Evolutionary conservation across 2,113 vertebrate genomes (phyloP), one percentile per base, ranked within the genome.

Genomic region (Aldabrachelys gigantea): DNA sequence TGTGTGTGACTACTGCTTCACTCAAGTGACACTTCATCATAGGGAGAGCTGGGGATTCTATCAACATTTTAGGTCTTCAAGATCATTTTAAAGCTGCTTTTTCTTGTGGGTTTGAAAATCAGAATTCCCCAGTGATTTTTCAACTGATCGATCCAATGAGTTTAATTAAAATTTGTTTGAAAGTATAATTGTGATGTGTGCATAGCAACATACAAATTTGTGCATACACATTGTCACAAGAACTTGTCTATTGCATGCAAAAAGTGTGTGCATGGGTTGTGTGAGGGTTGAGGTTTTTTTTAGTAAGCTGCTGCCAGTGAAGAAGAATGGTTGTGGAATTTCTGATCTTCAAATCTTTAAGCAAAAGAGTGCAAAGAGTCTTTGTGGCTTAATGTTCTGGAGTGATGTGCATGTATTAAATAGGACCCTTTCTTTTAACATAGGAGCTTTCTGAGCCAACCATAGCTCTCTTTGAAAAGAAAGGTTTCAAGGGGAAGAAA

Each of bases 371-470:
- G 56, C 80, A 80, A 90, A 88, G 85, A 21, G 12, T 14, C 8
- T 54, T 1, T 59, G 2, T 56, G 24, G 17, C 25, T 31, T 93
- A 78, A 69, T 81, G 9, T 79, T 93, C 49, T 90, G 80, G 53
- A 91, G 62, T 86, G 17, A 29, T 93, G 0, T 82, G 38, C 89
- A 96, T 81, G 50, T 81, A 85, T 12, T 87, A 14, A 52, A 72
- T 49, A 84, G 78, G 79, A 35, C 76, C 69, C 88, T 85, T 96
- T 94, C 38, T 88, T 94, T 94, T 94, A 83, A 86, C 91, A 92
- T 96, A 99, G 99, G 99, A 99, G 95, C 98, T 99, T 85, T 99
- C 99, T 72, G 98, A 99, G 82, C 99, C 99, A 6, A 98, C 97
- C 89, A 98, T 99, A 98, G 80, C 97, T 83, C 97, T 99, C 88